Base-by-base conservation (phyloP, 2,888 invertebrate genomes). In the Steinernema hermaphroditum region DNA sequence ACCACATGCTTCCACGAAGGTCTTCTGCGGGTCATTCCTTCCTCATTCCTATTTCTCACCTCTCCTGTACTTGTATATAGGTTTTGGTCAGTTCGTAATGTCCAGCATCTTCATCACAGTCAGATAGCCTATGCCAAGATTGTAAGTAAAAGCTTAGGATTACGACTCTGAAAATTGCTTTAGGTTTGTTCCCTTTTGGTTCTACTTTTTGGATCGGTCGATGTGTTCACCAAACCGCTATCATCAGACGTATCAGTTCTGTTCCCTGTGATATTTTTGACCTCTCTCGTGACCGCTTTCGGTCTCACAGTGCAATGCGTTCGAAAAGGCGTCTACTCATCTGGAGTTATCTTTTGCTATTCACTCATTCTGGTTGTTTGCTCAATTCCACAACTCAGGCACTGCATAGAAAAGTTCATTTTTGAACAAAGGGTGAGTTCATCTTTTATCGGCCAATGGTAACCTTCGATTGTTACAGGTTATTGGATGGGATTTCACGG, bases 281-380 rank as follows among this genome's bases (percentile, higher is more conserved):
- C 16, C 19, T 46, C 46, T 4, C 16, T 46, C 9, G 6, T 46
- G 16, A n/a, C 83, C 12, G 81, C 82, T 0, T 70, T 84, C 14
- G 75, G 79, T 1, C 69, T 85, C 8, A 79, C 80, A 19, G 74
- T 82, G 16, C 83, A 81, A 4, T 83, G 81, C 44, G 73, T 80
- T 32, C 83, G 82, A 69, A 72, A 81, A 62, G 85, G 85, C 32
- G 72, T 85, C n/a, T 77, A 81, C 27, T 78, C 85, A 12, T 85
- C 85, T 6, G 85, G 85, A 37, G 82, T 84, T 2, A 74, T 85
- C 9, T 85, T 83, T 69, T 75, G 78, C 54, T 85, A 79, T 72
- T 86, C 81, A 82, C 41, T 81, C 8, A 57, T 85, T 49, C 68
- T 79, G 29, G 54, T 44, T 6, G 6, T 79, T 16, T 79, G 80